Evolutionary conservation across 2,797 vertebrate genomes (phyloP).

Genomic region (Spinus pinus): DNA sequence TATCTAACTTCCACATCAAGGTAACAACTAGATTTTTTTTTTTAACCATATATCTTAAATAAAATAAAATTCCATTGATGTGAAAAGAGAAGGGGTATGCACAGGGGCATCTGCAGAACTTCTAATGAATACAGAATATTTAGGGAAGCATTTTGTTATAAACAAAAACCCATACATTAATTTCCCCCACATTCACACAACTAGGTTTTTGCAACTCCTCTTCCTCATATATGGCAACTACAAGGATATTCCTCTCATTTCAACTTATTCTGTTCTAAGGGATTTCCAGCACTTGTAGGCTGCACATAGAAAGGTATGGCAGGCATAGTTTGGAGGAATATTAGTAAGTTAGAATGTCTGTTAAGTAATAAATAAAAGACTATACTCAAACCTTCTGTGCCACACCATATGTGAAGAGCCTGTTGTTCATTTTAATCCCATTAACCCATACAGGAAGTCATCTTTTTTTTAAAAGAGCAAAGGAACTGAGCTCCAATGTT

Average conservation of each 20-base stretch:
- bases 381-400: conserved; percentile 13
- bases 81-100: background rate
- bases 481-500: conserved; percentile 1
- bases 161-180: background rate
- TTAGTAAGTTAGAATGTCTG: conserved; percentile 22
- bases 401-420: background rate
- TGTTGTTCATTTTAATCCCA: conserved; percentile 37
- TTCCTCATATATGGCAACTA: background rate
- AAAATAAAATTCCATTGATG: background rate
- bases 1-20: background rate
- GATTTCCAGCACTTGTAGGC: background rate
- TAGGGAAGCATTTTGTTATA: background rate
- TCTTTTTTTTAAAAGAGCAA: conserved; percentile 32
- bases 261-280: background rate
- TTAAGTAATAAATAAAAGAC: conserved; percentile 15
- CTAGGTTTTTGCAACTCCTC: background rate
- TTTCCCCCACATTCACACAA: background rate
- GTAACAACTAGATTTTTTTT: background rate
- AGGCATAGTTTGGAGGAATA: background rate
- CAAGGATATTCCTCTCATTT: background rate
- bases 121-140: background rate
- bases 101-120: background rate
- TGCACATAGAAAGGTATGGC: background rate
- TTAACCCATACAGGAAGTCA: conserved; percentile 24
- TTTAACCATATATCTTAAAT: background rate